phyloP scores from a whole-genome alignment of 64 coral and sea anemone genomes.

The Montipora efflorescens region DNA sequence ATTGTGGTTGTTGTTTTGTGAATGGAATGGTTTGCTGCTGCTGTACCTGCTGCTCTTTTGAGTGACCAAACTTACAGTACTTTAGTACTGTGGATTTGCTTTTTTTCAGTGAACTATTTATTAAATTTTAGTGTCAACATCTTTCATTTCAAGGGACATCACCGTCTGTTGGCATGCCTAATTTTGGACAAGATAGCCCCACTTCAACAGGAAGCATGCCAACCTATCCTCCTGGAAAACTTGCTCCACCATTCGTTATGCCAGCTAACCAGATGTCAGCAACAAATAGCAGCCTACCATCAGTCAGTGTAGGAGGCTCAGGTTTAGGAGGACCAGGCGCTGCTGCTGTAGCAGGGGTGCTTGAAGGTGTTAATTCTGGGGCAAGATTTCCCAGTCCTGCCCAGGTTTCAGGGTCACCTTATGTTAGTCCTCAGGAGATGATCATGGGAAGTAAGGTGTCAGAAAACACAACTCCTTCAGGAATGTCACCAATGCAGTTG shows the following conservation, averaged over 20 bases:
- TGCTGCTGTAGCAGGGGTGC: constrained; percentile 61
- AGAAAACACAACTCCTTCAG: not conserved
- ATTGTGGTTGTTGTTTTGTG: too few species aligned
- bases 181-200: constrained; percentile 45
- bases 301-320: constrained; percentile 8
- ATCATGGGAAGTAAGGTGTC: constrained; percentile 27
- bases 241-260: constrained; percentile 31
- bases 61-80: not conserved
- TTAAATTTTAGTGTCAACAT: not conserved
- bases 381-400: constrained; percentile 37
- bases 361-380: constrained; percentile 53
- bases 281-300: not conserved
- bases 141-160: not conserved
- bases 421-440: constrained; percentile 33
- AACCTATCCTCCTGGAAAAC: constrained; percentile 18
- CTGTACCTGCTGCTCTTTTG: not conserved
- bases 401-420: constrained; percentile 21
- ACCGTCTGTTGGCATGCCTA: constrained; percentile 16
- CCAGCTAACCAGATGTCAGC: constrained; percentile 10
- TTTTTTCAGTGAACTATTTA: too few species aligned
- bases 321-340: constrained; percentile 52
- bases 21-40: too few species aligned
- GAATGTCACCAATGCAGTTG: constrained; percentile 30
- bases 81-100: too few species aligned
- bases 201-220: constrained; percentile 30